A percentile compares a stretch with the other conserved stretches of the same genome.
phyloP scores from a whole-genome alignment of 2,797 vertebrate species.

The Sebastes cheni region DNA sequence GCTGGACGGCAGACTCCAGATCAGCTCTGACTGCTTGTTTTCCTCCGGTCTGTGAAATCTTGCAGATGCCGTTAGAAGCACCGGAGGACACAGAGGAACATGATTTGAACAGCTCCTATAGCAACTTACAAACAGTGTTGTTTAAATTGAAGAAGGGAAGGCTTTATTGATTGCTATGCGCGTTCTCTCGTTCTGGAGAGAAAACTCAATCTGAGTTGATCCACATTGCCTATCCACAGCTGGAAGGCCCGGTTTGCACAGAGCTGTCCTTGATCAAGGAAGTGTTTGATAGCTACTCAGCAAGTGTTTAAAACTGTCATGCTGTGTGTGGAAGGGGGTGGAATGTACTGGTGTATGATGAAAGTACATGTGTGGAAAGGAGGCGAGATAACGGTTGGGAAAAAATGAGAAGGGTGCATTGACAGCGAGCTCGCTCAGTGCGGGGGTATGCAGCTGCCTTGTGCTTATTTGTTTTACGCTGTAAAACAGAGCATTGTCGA shows the following conservation, averaged over 20 bases:
- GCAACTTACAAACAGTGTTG: constrained; percentile 7
- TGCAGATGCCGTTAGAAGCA: too few species aligned
- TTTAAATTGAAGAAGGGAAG: constrained; percentile 7
- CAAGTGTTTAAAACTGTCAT: constrained; percentile 46
- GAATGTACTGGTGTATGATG: constrained; percentile 13
- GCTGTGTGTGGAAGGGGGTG: constrained; percentile 20
- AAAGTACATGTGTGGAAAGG: constrained; percentile 7
- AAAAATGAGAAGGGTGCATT: constrained; percentile 44
- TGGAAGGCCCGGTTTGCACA: constrained; percentile 47
- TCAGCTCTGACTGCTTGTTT: too few species aligned
- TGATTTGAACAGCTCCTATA: neutral
- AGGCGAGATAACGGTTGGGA: constrained; percentile 17
- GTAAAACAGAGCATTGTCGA: constrained; percentile 17
- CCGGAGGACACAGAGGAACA: too few species aligned
- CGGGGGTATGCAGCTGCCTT: constrained; percentile 18
- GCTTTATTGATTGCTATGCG: constrained; percentile 50
- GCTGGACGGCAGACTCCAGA: too few species aligned
- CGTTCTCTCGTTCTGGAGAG: constrained; percentile 24
- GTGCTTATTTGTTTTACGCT: constrained; percentile 33
- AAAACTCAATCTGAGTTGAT: constrained; percentile 24
- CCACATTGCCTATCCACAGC: constrained; percentile 47
- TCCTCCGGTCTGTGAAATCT: too few species aligned
- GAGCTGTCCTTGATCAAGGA: constrained; percentile 53
- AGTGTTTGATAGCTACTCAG: constrained; percentile 58
- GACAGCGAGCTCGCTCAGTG: constrained; percentile 17